Evolutionary conservation across 2,113 vertebrate genomes (phyloP), one percentile per base, ranked within the genome.

Genomic region (Vulpes lagopus): DNA sequence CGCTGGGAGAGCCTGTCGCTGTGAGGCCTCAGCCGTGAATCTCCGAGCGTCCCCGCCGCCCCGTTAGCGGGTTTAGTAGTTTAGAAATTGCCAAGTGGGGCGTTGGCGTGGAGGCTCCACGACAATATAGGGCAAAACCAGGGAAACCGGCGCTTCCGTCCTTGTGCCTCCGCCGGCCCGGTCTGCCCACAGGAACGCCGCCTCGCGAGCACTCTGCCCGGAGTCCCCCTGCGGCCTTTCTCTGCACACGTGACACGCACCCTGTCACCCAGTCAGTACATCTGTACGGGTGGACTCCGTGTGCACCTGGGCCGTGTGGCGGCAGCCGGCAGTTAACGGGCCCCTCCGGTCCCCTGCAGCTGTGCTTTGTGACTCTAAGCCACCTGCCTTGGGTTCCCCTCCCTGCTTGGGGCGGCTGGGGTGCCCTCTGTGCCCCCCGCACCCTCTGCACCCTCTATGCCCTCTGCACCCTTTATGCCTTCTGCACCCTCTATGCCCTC

Each of bases 91-190:
- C 0, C 20, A 57, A 53, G 16, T 2, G 10, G 30, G 62, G 0
- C 5, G 0, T 27, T 3, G 32, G 3, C 4, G 27, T 2, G 25
- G 38, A 43, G 38, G 35, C 8, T 3, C 4, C 17, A 0, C 32
- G 7, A 25, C 9, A 8, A 0, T 2, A 16, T 35, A 15, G 43
- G 0, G 11, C 0, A 3, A 19, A 11, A 8, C 0, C 9, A 12
- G 35, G 51, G 5, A 22, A 10, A 6, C 2, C 0, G 0, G 10
- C 1, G 5, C 80, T 19, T 6, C 27, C 3, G 20, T 1, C 0
- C 1, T 0, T 14, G 14, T 49, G n/a, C 53, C 35, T 19, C 1
- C 22, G 0, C 14, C 32, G 4, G 1, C 30, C 15, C 32, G 3
- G 10, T 43, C 57, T 7, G 11, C 8, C 89, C 35, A 30, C 17